These are phyloP conservation scores for Onthophagus taurus DNA, from an alignment of 1,140 invertebrate genomes.

Conservation along the genomic window DNA sequence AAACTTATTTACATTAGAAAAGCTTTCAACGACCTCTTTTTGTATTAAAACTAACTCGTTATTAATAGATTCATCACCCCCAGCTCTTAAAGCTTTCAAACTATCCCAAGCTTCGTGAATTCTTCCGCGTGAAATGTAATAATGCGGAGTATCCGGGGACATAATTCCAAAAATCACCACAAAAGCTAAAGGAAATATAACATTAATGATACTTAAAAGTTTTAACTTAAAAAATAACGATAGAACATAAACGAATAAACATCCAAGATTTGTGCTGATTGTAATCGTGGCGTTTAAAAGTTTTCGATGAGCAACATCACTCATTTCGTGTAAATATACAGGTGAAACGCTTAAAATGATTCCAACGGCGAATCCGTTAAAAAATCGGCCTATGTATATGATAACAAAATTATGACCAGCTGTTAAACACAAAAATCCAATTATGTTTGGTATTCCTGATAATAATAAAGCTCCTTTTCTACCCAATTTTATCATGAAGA, in stretches of 20 bases:
- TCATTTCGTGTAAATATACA: no score
- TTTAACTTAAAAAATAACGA: conserved; percentile 20
- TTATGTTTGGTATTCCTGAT: no score
- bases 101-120: conserved; percentile 50
- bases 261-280: no score
- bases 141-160: conserved; percentile 63
- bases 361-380: no score
- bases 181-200: neutral
- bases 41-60: conserved; percentile 45
- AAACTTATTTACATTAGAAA: conserved; percentile 40
- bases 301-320: no score
- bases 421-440: no score
- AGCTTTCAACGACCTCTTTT: conserved; percentile 35
- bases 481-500: no score
- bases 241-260: conserved; percentile 21
- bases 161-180: neutral
- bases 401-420: no score
- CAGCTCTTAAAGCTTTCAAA: conserved; percentile 52
- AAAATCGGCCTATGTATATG: no score
- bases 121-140: conserved; percentile 48
- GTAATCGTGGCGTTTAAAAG: no score
- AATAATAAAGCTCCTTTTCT: no score
- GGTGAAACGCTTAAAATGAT: no score
- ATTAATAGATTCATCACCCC: conserved; percentile 41
- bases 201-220: neutral